Evolutionary conservation across 2,797 vertebrate species (phyloP), one percentile per base, ranked within the genome.

Genomic region (Triplophysa bombifrons): DNA sequence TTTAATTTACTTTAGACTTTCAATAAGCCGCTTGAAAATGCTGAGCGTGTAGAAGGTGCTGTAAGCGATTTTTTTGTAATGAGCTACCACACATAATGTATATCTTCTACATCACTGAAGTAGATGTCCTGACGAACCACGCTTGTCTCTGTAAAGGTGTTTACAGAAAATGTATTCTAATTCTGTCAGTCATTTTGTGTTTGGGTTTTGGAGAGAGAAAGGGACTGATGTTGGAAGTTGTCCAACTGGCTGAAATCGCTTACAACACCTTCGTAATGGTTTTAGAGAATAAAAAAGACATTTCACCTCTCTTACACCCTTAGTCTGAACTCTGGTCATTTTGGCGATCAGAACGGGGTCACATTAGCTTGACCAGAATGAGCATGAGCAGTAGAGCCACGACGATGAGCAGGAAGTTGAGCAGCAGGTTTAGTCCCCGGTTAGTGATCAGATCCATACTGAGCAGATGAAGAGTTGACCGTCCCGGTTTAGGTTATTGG

Each of bases 391-490:
- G 88, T 13, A 95, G 89, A 73, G 93, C 92, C 83, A 93, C 83
- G 70, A 93, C 70, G 77, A 95, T 94, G 70, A 94, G 91, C 74
- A 94, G 86, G 80, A 94, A 94, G 85, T 94, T 94, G 78, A 95
- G 93, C 64, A 94, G 81, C 41, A 94, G 86, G 81, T 94, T 94
- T 81, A 93, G 89, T 56, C 92, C 93, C 78, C 92, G 90, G 85
- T 93, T 92, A 85, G 86, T 90, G 38, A 90, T 84, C 51, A 94
- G 91, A 92, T 94, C 93, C 94, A 95, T 94, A 20, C 19, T 41
- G 83, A 4, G 19, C 61, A 64, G 50, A 46, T 58, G 25, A 19
- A 10, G 34, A 53, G 34, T 4, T 66, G 38, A 56, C 53, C 30
- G 50, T 76, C 22, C 25, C 17, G 64, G 50, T 17, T 16, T 34